Evolutionary conservation across 2,797 vertebrate species (phyloP).

Genomic region (Coracias cyanogaster): DNA sequence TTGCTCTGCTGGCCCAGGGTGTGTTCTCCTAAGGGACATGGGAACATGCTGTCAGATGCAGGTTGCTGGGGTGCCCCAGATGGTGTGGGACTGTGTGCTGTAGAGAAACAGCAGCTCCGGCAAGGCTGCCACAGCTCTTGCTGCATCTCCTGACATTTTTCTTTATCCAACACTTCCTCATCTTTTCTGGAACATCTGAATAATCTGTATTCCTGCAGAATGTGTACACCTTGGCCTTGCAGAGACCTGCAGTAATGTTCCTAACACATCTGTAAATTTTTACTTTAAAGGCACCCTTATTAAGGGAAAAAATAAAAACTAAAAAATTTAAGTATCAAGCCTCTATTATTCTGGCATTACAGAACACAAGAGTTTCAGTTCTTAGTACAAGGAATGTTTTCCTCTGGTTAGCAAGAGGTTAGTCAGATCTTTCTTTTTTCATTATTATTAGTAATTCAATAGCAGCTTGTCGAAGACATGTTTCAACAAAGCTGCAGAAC

Average conservation of each 20-base stretch:
- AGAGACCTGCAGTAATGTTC: neutral
- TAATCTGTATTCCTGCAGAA: neutral
- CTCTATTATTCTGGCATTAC: neutral
- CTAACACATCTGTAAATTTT: neutral
- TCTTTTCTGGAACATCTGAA: neutral
- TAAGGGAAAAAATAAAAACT: neutral
- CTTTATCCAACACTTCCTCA: neutral
- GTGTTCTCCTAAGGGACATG: neutral
- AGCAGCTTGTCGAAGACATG: constrained; percentile 29
- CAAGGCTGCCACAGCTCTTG: neutral
- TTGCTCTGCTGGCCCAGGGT: neutral
- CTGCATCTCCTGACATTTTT: neutral
- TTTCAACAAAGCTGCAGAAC: constrained; percentile 15
- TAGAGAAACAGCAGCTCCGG: neutral
- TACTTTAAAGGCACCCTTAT: neutral
- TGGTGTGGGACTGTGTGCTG: accelerated
- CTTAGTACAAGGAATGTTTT: neutral
- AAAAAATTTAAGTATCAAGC: neutral
- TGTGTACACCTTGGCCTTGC: neutral
- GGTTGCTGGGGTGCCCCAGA: neutral
- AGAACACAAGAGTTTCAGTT: neutral
- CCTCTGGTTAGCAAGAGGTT: neutral
- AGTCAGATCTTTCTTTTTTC: neutral
- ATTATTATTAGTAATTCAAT: neutral
- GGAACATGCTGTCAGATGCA: neutral